Evolutionary conservation across 2,113 vertebrate species (phyloP).

Genomic region (Pluvianellus socialis): DNA sequence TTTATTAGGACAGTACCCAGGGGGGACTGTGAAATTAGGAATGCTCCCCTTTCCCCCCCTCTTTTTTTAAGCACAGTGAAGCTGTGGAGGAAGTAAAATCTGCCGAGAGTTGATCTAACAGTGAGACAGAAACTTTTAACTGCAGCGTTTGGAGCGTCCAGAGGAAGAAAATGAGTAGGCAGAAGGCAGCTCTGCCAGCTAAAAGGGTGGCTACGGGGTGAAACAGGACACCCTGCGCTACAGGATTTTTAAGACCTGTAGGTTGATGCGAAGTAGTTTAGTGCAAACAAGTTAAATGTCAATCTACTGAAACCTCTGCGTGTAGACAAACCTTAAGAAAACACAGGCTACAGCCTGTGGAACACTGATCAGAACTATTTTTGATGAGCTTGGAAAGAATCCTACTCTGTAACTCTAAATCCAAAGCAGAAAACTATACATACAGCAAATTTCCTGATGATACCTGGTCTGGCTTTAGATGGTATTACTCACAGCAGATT

Average conservation of each 20-base stretch:
- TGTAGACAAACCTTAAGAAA: neutral
- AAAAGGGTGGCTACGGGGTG: neutral
- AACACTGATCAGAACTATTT: neutral
- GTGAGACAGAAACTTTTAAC: neutral
- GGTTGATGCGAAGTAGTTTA: neutral
- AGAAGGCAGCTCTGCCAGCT: neutral
- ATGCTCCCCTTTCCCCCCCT: neutral
- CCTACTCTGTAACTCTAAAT: neutral
- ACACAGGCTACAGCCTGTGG: neutral
- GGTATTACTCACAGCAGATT: neutral
- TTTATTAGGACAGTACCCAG: neutral
- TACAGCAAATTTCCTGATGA: neutral
- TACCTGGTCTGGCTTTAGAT: neutral
- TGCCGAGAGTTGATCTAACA: neutral
- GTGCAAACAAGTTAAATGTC: neutral
- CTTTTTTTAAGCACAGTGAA: neutral
- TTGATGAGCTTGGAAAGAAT: neutral
- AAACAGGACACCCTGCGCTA: fast-evolving
- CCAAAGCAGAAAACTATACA: neutral
- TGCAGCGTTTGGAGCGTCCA: neutral
- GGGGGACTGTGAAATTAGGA: neutral
- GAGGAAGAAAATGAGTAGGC: neutral
- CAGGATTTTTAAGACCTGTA: neutral
- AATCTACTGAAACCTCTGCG: neutral
- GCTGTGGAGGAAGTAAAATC: neutral